A percentile compares a stretch with the other conserved stretches of the same genome.
Conservation (phyloP, 2,888 invertebrate species). For the Oxystoma pomonae region DNA sequence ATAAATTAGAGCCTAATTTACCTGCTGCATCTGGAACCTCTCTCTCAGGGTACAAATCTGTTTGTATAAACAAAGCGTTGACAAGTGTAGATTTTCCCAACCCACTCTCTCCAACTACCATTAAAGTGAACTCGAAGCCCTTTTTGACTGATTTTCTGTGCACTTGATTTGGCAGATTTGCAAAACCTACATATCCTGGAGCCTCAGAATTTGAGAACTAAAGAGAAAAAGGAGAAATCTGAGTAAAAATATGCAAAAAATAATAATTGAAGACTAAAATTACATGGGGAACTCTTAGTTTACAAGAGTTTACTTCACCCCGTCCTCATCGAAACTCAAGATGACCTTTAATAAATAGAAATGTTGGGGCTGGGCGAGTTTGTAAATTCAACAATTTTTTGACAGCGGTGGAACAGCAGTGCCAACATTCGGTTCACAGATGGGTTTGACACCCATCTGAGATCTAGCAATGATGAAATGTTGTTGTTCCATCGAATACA, state of each 20-base stretch:
- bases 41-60: slow-evolving; percentile 92
- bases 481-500: no score
- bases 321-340: no score
- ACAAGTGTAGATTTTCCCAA: slow-evolving; percentile 94
- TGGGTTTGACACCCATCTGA: no score
- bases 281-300: no score
- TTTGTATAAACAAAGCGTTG: slow-evolving; percentile 83
- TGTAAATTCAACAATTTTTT: no score
- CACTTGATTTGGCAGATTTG: slow-evolving; percentile 94
- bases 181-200: slow-evolving; percentile 89
- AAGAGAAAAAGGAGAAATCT: slow-evolving; percentile 30
- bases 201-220: slow-evolving; percentile 83
- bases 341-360: no score
- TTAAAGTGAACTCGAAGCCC: slow-evolving; percentile 95
- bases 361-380: no score
- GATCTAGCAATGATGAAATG: no score
- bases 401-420: no score
- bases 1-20: slow-evolving; percentile 46
- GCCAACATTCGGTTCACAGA: no score
- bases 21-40: slow-evolving; percentile 84
- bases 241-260: not conserved
- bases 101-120: slow-evolving; percentile 85
- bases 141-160: slow-evolving; percentile 97
- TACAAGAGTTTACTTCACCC: no score
- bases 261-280: not conserved